phyloP scores from a whole-genome alignment of 2,797 vertebrate species.

The Loriculus beryllinus region DNA sequence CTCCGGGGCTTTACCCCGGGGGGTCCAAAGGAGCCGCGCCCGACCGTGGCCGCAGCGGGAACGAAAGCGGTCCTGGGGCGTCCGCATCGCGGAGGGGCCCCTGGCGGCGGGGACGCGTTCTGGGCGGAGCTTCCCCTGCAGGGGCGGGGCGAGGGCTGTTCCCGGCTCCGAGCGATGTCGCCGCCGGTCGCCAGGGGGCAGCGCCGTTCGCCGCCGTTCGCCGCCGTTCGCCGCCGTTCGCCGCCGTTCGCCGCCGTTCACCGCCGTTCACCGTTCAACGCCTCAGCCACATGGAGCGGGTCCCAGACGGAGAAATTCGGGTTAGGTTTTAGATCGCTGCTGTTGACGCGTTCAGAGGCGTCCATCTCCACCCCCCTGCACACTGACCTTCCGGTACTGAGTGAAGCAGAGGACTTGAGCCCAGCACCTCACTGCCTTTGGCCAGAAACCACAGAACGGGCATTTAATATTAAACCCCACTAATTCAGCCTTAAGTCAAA shows the following conservation, averaged over 20 bases:
- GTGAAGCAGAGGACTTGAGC: not conserved
- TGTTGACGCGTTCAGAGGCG: not conserved
- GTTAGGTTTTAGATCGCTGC: not conserved
- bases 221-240: not conserved
- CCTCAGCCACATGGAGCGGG: accelerated
- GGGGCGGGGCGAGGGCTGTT: too few relatives aligned
- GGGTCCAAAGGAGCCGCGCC: too few relatives aligned
- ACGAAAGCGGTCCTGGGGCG: accelerated
- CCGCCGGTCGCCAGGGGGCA: not conserved
- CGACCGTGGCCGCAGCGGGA: too few relatives aligned
- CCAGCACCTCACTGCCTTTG: not conserved
- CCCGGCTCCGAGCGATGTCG: not conserved
- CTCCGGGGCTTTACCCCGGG: too few relatives aligned
- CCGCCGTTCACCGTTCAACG: not conserved
- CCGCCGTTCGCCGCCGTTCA: not conserved
- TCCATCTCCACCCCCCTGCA: not conserved
- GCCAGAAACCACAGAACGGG: not conserved
- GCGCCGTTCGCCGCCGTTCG: not conserved
- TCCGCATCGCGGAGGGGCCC: too few relatives aligned
- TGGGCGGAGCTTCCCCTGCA: not conserved
- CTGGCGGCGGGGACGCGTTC: too few relatives aligned
- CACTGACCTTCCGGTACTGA: not conserved
- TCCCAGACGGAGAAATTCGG: accelerated
- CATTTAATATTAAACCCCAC: not conserved
- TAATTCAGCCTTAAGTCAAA: not conserved